Conservation (phyloP, 2,113 vertebrate species). For the Nothobranchius kuhntae region DNA sequence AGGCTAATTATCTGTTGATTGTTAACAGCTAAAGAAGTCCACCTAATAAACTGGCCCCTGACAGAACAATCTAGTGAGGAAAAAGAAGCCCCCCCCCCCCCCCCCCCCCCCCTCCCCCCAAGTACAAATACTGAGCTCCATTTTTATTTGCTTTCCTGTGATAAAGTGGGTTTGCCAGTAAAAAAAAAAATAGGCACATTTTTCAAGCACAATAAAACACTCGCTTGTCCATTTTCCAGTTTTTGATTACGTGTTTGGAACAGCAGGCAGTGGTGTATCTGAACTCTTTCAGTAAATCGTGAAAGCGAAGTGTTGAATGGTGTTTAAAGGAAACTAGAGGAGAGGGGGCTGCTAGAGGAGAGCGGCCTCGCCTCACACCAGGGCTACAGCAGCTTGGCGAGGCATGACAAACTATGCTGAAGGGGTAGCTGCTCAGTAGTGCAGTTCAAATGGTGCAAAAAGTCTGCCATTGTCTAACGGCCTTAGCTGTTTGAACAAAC, state of each 20-base stretch:
- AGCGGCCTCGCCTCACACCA: slow-evolving; percentile 2
- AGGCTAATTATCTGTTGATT: too few relatives aligned
- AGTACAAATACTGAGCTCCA: too few relatives aligned
- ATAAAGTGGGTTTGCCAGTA: neutral
- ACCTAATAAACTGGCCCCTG: too few relatives aligned
- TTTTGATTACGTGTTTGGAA: slow-evolving; percentile 27
- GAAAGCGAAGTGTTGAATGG: slow-evolving; percentile 28
- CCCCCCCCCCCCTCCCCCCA: too few relatives aligned
- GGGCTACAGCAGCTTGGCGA: slow-evolving; percentile 33
- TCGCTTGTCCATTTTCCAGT: neutral
- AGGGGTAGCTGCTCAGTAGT: slow-evolving; percentile 11
- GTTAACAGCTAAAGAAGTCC: too few relatives aligned
- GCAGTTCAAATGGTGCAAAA: slow-evolving; percentile 5
- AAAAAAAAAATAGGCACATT: slow-evolving; percentile 1
- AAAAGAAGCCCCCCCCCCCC: too few relatives aligned
- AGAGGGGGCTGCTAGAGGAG: slow-evolving; percentile 5
- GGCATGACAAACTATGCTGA: slow-evolving; percentile 31
- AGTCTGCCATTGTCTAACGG: neutral
- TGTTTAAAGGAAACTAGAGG: slow-evolving; percentile 16
- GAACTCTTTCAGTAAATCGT: slow-evolving; percentile 19
- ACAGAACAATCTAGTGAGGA: too few relatives aligned
- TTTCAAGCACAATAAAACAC: slow-evolving; percentile 12
- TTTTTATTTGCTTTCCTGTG: neutral
- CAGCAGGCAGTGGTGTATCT: slow-evolving; percentile 15
- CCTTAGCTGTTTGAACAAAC: neutral